These are phyloP conservation scores for Leptoteleia sp. DNA, from an alignment of 1,140 invertebrate species.

Conservation along the genomic window DNA sequence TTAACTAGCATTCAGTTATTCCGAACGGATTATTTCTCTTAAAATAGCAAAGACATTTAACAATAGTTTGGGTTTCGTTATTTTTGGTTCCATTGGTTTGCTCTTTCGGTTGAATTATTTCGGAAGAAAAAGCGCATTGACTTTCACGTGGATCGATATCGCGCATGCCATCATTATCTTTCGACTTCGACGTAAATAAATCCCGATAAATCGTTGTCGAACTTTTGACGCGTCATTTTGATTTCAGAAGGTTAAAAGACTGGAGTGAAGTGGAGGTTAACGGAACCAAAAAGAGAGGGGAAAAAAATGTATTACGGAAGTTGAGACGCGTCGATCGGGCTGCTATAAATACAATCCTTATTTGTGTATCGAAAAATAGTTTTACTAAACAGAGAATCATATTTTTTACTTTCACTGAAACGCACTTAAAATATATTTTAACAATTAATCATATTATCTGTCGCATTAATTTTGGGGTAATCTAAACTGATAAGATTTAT, in stretches of 20 bases:
- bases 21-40: conserved; percentile 15
- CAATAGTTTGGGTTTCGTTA: conserved; percentile 14
- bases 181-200: conserved; percentile 7
- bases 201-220: conserved; percentile 4
- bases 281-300: too few relatives aligned
- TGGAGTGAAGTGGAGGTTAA: too few relatives aligned
- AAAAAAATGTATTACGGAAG: too few relatives aligned
- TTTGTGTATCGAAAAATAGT: too few relatives aligned
- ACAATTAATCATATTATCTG: too few relatives aligned
- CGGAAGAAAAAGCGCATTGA: conserved; percentile 6
- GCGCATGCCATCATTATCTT: conserved; percentile 12
- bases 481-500: too few relatives aligned
- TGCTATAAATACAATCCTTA: too few relatives aligned
- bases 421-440: too few relatives aligned
- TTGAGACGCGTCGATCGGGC: too few relatives aligned
- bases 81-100: conserved; percentile 15
- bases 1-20: conserved; percentile 16
- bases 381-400: too few relatives aligned
- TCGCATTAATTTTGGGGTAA: too few relatives aligned
- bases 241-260: neutral
- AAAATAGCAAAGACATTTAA: conserved; percentile 4
- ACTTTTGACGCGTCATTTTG: neutral
- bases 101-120: conserved; percentile 17
- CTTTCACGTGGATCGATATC: conserved; percentile 16
- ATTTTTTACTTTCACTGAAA: too few relatives aligned